Evolutionary conservation across 2,888 invertebrate species (phyloP), one percentile per base, ranked within the genome.

Genomic region (Celastrina argiolus): DNA sequence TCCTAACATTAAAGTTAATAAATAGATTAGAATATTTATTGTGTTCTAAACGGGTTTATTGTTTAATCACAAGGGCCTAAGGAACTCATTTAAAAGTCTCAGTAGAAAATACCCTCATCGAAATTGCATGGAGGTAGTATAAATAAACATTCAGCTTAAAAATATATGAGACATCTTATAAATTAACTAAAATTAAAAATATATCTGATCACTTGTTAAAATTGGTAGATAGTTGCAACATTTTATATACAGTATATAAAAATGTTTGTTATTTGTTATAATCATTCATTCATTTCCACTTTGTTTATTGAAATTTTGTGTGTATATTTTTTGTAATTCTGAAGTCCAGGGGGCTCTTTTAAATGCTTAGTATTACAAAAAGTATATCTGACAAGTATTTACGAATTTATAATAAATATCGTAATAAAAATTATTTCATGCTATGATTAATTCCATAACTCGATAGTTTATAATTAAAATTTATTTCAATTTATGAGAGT

Each of bases 111-210:
- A 18, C 18, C 67, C 72, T 72, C 74, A 74, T 78, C 78, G 80
- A 67, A 79, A 78, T 80, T 83, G 79, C 79, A 76, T 75, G 76
- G 78, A 79, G 79, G 74, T 70, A 66, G 69, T 71, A 72, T 72
- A 72, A 59, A 22, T 34, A 39, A 6, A 61, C 36, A 18, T 26
- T 61, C 61, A 61, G 61, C 39, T 39, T 61, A 26, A 61, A 34
- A 39, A 39, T 39, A 22, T 61, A 61, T 36, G 22, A 39, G 22
- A 61, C 39, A 22, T 39, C 18, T 61, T 36, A 61, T 61, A 61
- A 61, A 61, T 61, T 61, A 36, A 61, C 16, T 16, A 16, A 58
- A n/a, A n/a, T n/a, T n/a, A n/a, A n/a, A n/a, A 58, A 31, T 36
- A 22, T 61, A 61, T 61, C 61, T 36, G 36, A 61, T 34, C 18